A percentile compares a stretch with the other conserved stretches of the same genome.
Conservation (phyloP, 2,113 vertebrate species). For the Eubucco bourcierii region DNA sequence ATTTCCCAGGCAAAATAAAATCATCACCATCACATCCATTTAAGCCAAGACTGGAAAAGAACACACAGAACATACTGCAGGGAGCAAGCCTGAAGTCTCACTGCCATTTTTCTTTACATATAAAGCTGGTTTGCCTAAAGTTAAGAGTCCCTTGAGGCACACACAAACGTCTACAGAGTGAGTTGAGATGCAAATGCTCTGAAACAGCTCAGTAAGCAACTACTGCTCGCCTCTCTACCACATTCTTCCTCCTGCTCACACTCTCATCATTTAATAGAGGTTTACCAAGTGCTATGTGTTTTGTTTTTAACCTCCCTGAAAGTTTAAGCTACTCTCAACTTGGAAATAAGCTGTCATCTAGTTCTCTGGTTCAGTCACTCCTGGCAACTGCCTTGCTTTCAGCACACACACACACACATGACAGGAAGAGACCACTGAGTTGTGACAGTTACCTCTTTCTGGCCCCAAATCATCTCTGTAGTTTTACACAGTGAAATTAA, state of each 20-base stretch:
- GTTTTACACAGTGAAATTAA: background rate
- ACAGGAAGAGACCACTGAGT: background rate
- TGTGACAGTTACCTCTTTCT: background rate
- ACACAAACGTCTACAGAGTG: accelerated
- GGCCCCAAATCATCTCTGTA: background rate
- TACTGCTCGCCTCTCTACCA: background rate
- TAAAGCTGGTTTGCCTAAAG: background rate
- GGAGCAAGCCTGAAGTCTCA: background rate
- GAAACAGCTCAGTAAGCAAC: background rate
- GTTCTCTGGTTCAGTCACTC: background rate
- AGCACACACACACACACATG: background rate
- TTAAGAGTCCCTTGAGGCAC: background rate
- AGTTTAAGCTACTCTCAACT: background rate
- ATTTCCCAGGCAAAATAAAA: background rate
- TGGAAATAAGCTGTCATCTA: background rate
- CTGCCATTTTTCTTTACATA: background rate
- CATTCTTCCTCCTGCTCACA: background rate
- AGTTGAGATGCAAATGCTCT: background rate
- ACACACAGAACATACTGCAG: background rate
- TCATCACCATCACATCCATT: background rate
- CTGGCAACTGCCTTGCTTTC: background rate
- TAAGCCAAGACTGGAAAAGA: background rate
- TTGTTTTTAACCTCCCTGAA: background rate
- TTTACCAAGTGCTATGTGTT: background rate
- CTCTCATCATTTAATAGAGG: background rate